Base-by-base conservation (phyloP, 2,113 vertebrate genomes). In the Alaudala cheleensis region DNA sequence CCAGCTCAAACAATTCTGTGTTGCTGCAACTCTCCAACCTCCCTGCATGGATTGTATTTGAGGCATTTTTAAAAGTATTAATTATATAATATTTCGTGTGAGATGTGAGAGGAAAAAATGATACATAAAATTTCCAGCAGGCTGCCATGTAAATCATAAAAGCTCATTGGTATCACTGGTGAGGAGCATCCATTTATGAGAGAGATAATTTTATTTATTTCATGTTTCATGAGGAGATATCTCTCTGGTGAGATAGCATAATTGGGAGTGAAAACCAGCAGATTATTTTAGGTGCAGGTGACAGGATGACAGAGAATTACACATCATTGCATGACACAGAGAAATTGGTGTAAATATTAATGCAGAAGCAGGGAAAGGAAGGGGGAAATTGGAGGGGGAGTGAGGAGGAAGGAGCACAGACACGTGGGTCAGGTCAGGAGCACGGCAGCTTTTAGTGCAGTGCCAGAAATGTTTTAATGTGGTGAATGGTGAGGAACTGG, bases 1-100 rank as follows among this genome's bases (percentile, higher is more conserved):
- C 39, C 44, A 47, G 23, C 40, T 5, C 62, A 69, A 69, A 42
- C 21, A 47, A 34, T 31, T 23, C 60, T 39, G 3, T 37, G 14
- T 3, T 50, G 37, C 17, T 22, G 6, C 3, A 0, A 11, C 6
- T 15, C 25, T 7, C 11, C 13, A 31, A 4, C 17, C 3, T 85
- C 60, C 14, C 21, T 85, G 10, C 56, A 21, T 16, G 11, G 66
- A 33, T 92, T 23, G 6, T 5, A 4, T 34, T 45, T 58, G 25
- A 88, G 22, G 25, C 29, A 26, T 54, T 73, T 80, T 78, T 14
- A 0, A 2, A 71, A 67, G 13, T 31, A 12, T 22, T 29, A 49
- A 12, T 76, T 61, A 45, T 11, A 24, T 28, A 5, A 5, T 9
- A 24, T 4, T 37, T 45, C 34, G 10, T 21, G 6, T 5, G 17